Evolutionary conservation across 2,113 vertebrate species (phyloP).

Genomic region (Gymnogyps californianus): DNA sequence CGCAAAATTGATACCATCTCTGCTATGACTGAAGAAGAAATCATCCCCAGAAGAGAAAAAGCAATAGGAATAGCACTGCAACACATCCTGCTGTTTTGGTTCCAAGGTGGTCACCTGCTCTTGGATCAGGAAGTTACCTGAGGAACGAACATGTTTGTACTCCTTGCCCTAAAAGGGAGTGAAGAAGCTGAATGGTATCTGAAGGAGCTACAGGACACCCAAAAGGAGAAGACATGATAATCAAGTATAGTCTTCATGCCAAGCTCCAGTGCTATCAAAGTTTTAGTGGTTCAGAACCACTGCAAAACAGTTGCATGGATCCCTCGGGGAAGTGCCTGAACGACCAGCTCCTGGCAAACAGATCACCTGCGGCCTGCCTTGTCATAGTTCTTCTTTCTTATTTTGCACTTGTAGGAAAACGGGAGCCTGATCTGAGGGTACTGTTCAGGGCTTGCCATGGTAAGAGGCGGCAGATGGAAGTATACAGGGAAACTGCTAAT

Average conservation of each 20-base stretch:
- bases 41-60: neutral
- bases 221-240: neutral
- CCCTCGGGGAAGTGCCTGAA: neutral
- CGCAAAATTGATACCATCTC: neutral
- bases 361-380: neutral
- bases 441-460: neutral
- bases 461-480: neutral
- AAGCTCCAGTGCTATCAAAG: neutral
- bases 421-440: neutral
- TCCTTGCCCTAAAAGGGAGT: neutral
- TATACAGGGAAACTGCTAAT: neutral
- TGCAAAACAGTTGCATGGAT: neutral
- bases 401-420: neutral
- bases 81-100: neutral
- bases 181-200: neutral
- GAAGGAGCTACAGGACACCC: neutral
- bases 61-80: neutral
- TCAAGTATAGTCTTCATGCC: neutral
- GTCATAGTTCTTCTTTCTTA: neutral
- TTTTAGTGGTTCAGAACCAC: neutral
- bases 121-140: neutral
- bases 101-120: neutral
- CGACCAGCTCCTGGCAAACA: neutral
- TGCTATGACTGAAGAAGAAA: neutral
- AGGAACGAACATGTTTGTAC: neutral